Percentiles rank a stretch among this genome's conserved stretches.
Conservation (phyloP, 2,888 invertebrate genomes). For the Acronicta psi region DNA sequence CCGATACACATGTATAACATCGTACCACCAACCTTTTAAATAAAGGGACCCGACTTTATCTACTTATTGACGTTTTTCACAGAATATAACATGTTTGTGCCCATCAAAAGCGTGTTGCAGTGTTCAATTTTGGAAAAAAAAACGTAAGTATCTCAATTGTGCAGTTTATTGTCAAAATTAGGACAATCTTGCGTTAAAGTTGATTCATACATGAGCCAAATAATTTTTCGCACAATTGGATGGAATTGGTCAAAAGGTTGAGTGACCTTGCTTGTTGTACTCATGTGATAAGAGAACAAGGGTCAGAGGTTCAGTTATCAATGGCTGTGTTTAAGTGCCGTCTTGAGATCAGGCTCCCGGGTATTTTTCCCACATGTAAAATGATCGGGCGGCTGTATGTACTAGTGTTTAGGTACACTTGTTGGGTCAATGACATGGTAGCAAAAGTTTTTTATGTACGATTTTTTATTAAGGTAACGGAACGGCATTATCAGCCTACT, state of each 20-base stretch:
- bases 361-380: conserved; percentile 70
- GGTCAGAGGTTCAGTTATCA: conserved; percentile 58
- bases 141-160: conserved; percentile 30
- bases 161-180: conserved; percentile 42
- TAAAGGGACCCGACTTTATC: too few species aligned
- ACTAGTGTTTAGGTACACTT: conserved; percentile 42
- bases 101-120: too few species aligned
- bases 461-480: not conserved
- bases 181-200: conserved; percentile 31
- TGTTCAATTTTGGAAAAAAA: conserved; percentile 2
- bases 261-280: conserved; percentile 45
- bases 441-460: not conserved
- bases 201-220: conserved; percentile 51
- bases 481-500: not conserved
- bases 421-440: conserved; percentile 42
- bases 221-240: conserved; percentile 58
- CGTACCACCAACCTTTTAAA: too few species aligned
- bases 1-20: not conserved
- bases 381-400: conserved; percentile 52
- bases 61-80: too few species aligned
- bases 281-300: conserved; percentile 30
- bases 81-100: too few species aligned
- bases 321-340: conserved; percentile 61
- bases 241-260: conserved; percentile 57
- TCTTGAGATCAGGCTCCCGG: conserved; percentile 59